Conservation (phyloP, 2,888 invertebrate genomes). For the Drosophila greeni region DNA sequence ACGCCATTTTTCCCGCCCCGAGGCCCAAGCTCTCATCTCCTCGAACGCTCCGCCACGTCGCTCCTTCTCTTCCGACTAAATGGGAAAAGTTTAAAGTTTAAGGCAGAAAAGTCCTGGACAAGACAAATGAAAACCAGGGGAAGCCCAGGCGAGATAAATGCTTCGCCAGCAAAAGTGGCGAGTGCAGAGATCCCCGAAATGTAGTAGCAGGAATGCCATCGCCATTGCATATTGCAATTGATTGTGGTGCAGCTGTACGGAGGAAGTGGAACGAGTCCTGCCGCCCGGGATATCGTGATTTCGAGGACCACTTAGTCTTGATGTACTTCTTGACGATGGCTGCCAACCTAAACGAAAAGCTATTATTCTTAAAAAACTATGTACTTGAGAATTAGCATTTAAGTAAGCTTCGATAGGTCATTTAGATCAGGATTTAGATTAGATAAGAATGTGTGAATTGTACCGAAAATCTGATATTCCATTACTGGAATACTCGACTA, state of each 20-base stretch:
- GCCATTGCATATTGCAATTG: slow-evolving; percentile 11
- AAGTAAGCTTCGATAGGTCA: not conserved
- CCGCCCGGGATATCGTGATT: not conserved
- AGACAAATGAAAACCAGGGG: slow-evolving; percentile 58
- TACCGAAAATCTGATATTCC: not conserved
- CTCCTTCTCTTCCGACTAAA: slow-evolving; percentile 57
- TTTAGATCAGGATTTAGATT: not conserved
- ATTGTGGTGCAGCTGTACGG: slow-evolving; percentile 2
- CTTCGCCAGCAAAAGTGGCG: slow-evolving; percentile 12
- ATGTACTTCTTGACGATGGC: not conserved
- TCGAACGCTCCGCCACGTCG: slow-evolving; percentile 14
- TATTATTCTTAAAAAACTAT: not conserved
- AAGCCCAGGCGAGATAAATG: slow-evolving; percentile 16
- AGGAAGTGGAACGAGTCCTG: not conserved
- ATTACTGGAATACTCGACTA: not conserved
- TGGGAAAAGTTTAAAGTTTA: slow-evolving; percentile 71
- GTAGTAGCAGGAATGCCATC: not conserved
- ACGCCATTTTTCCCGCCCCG: slow-evolving; percentile 47
- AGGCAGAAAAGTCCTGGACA: slow-evolving; percentile 68
- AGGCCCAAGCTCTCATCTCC: slow-evolving; percentile 5
- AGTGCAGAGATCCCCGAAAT: slow-evolving; percentile 8
- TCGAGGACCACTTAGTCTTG: slow-evolving; percentile 8
- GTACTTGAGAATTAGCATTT: not conserved
- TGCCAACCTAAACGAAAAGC: not conserved
- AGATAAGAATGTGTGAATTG: not conserved